Evolutionary conservation across 2,888 invertebrate genomes (phyloP), one percentile per base, ranked within the genome.

Genomic region (Vannuccia rotundouncinata): DNA sequence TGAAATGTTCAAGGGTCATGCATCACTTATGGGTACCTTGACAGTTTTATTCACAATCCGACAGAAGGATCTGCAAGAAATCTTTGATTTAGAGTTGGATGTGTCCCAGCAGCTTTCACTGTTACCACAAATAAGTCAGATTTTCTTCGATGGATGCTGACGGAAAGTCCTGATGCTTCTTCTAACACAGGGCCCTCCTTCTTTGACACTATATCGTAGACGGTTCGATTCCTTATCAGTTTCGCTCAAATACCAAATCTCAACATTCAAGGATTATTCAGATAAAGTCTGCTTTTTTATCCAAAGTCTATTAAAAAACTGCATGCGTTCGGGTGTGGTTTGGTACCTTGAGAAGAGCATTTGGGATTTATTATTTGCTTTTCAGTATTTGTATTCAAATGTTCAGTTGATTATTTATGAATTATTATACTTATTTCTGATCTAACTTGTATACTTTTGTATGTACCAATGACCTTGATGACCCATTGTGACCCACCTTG

Each of bases 111-210:
- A n/a, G 66, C 66, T 66, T 66, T 66, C 25, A 5, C 66, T 66
- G 66, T 22, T 66, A 66, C 66, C 66, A 66, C 66, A 66, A 45
- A 27, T 66, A 66, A 66, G 66, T 66, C 66, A 66, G 66, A 66
- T 66, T 27, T 66, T 2, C 66, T 66, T 66, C 25, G 66, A 22
- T 66, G 66, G 66, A 66, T 66, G 66, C 66, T 66, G 66, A 27
- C 66, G 66, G 66, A 66, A 66, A 66, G 66, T 66, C 66, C 66
- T 22, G 66, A 66, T 66, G 66, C 66, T 66, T 66, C 45, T 45
- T 45, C 17, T 45, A 45, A 45, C 45, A 45, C 45, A 45, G 45
- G 45, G 10, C n/a, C 45, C 45, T 45, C 45, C 45, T 45, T 45
- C 45, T 45, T 45, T 45, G 45, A 45, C 45, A 45, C 45, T 10